Evolutionary conservation across 2,888 invertebrate species (phyloP).

Genomic region (Pandemis corylana): DNA sequence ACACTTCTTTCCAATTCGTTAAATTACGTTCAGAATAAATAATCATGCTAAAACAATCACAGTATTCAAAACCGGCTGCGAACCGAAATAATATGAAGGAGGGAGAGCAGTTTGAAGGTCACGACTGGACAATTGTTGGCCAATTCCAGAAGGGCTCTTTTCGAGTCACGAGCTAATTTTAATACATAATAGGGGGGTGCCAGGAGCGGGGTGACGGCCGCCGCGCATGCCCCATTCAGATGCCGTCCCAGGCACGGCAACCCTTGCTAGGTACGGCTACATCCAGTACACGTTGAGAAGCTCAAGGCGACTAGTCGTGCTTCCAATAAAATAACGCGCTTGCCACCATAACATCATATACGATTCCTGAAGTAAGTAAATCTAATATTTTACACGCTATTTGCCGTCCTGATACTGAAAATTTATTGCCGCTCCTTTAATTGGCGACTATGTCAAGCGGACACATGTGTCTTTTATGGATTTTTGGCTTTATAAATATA

Average conservation of each 20-base stretch:
- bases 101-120: constrained; percentile 26
- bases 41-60: not conserved
- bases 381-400: not conserved
- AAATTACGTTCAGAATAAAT: not conserved
- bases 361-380: constrained; percentile 73
- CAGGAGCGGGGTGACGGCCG: constrained; percentile 65
- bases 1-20: not conserved
- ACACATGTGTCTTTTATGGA: constrained; percentile 26
- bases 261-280: constrained; percentile 66
- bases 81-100: not conserved
- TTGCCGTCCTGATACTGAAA: not conserved
- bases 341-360: constrained; percentile 78
- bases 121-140: constrained; percentile 51
- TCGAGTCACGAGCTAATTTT: constrained; percentile 55
- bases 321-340: constrained; percentile 47
- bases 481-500: constrained; percentile 42
- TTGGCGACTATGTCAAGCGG: constrained; percentile 1
- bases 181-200: constrained; percentile 58
- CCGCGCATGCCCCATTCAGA: constrained; percentile 79
- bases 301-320: constrained; percentile 56
- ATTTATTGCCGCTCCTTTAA: not conserved
- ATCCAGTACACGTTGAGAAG: constrained; percentile 61
- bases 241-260: constrained; percentile 57
- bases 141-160: constrained; percentile 60
- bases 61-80: constrained; percentile 12